phyloP scores from a whole-genome alignment of 2,797 vertebrate species.

The Catamblyrhynchus diadema region DNA sequence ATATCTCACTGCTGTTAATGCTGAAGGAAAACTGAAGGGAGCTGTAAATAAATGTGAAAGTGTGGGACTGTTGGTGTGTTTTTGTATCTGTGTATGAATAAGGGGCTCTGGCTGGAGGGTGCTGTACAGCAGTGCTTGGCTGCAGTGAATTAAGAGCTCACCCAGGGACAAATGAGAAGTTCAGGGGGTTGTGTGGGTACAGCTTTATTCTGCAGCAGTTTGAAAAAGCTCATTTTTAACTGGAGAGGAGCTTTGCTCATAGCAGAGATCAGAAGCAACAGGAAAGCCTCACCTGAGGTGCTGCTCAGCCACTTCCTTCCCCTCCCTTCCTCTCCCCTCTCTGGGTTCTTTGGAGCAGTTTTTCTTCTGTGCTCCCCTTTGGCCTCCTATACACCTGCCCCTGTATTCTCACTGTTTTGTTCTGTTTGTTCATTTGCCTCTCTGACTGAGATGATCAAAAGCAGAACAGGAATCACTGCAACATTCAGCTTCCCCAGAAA shows the following conservation, averaged over 20 bases:
- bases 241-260: not conserved
- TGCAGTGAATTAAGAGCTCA: not conserved
- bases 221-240: not conserved
- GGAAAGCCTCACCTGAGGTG: not conserved
- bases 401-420: not conserved
- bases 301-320: not conserved
- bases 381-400: not conserved
- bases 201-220: not conserved
- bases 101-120: not conserved
- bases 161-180: not conserved
- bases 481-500: fast-evolving
- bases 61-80: not conserved
- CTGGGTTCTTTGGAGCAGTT: not conserved
- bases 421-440: not conserved
- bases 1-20: not conserved
- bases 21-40: not conserved
- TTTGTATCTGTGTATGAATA: not conserved
- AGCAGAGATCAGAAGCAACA: not conserved
- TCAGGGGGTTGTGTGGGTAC: not conserved
- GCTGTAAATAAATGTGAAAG: not conserved
- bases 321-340: not conserved
- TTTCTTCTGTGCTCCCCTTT: not conserved
- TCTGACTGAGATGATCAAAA: not conserved
- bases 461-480: not conserved
- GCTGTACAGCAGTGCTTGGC: not conserved